Evolutionary conservation across 1,140 invertebrate species (phyloP).

Genomic region (Drosophila rufa): DNA sequence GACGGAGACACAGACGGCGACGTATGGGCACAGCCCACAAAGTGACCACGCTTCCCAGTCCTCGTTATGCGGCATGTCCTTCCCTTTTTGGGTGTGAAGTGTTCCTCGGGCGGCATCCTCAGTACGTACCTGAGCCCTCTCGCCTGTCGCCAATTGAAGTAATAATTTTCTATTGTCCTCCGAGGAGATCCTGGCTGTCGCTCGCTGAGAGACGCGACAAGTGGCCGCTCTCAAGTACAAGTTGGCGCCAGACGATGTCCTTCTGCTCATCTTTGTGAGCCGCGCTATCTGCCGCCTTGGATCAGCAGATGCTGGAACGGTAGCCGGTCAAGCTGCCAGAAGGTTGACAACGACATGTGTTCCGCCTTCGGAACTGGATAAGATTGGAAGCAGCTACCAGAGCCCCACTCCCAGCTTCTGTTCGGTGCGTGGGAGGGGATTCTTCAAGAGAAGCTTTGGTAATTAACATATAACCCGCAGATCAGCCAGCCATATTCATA

Average conservation of each 20-base stretch:
- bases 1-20: slow-evolving; percentile 27
- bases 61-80: slow-evolving; percentile 53
- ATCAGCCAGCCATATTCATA: slow-evolving; percentile 38
- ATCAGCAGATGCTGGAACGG: slow-evolving; percentile 56
- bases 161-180: slow-evolving; percentile 76
- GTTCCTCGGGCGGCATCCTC: slow-evolving; percentile 53
- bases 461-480: slow-evolving; percentile 64
- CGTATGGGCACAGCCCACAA: slow-evolving; percentile 49
- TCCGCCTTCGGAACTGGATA: slow-evolving; percentile 48
- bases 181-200: background rate
- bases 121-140: slow-evolving; percentile 38
- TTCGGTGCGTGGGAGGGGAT: slow-evolving; percentile 2
- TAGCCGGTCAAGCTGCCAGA: slow-evolving; percentile 53
- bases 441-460: slow-evolving; percentile 3
- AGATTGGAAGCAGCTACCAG: slow-evolving; percentile 42
- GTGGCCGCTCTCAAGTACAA: slow-evolving; percentile 57
- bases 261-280: slow-evolving; percentile 37
- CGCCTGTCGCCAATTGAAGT: slow-evolving; percentile 77
- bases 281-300: slow-evolving; percentile 61
- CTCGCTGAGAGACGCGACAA: slow-evolving; percentile 58
- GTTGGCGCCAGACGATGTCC: slow-evolving; percentile 56
- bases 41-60: slow-evolving; percentile 36
- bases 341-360: slow-evolving; percentile 62
- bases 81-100: slow-evolving; percentile 56
- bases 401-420: slow-evolving; percentile 6